phyloP scores from a whole-genome alignment of 2,888 invertebrate species.

The Dynastes tityus region DNA sequence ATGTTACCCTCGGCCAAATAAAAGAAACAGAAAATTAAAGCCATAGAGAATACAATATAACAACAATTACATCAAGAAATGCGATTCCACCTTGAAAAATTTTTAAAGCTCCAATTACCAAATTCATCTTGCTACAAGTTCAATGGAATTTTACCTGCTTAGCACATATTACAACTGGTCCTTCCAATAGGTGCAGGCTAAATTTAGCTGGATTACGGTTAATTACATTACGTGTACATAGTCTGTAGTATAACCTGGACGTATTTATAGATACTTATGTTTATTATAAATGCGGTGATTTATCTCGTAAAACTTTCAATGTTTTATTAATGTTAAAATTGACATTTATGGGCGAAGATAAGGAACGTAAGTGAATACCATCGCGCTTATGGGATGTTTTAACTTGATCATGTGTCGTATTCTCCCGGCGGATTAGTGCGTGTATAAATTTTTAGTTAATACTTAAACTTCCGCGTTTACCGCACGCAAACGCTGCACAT shows the following conservation, averaged over 20 bases:
- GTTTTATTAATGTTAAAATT: slow-evolving; percentile 4
- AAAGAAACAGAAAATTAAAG: too few species aligned
- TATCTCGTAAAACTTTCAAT: slow-evolving; percentile 12
- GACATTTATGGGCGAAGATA: slow-evolving; percentile 2
- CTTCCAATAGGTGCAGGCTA: not conserved
- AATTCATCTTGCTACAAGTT: not conserved
- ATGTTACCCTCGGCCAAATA: too few species aligned
- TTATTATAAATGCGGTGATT: slow-evolving; percentile 19
- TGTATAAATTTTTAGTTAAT: slow-evolving; percentile 13
- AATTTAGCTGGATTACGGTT: not conserved
- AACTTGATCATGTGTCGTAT: not conserved
- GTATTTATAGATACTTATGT: slow-evolving; percentile 13
- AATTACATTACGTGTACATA: slow-evolving; percentile 3
- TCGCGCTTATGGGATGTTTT: not conserved
- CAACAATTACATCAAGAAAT: too few species aligned
- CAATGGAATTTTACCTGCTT: not conserved
- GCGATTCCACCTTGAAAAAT: not conserved
- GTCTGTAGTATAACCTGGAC: not conserved
- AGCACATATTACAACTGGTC: not conserved
- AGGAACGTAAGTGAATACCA: not conserved
- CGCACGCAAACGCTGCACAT: not conserved
- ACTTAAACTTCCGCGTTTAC: slow-evolving; percentile 6
- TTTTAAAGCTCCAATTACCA: not conserved
- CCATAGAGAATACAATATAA: too few species aligned
- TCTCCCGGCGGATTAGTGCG: not conserved